A percentile compares a stretch with the other conserved stretches of the same genome.
Conservation (phyloP, 2,113 vertebrate species). For the Ceyx melanurus region DNA sequence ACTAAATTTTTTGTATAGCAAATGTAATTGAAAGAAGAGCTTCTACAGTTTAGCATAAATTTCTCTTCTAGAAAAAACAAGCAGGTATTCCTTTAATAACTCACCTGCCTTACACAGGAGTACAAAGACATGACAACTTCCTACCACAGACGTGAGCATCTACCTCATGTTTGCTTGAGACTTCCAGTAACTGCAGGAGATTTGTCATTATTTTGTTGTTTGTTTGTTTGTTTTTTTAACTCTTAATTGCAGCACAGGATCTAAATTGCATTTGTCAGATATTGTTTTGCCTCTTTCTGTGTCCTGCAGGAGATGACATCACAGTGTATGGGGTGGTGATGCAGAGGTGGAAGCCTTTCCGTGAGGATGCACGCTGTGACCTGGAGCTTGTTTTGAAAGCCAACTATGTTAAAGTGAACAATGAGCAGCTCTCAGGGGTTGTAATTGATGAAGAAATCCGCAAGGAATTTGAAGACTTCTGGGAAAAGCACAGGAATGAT, state of each 20-base stretch:
- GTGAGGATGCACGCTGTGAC: constrained; percentile 81
- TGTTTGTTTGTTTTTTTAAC: not conserved
- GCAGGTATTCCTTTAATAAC: not conserved
- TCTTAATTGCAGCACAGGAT: not conserved
- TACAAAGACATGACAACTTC: not conserved
- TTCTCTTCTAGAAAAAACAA: not conserved
- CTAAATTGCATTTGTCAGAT: not conserved
- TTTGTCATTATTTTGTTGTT: not conserved
- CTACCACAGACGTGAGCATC: not conserved
- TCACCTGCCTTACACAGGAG: not conserved
- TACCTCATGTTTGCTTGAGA: not conserved
- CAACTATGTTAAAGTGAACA: constrained; percentile 93
- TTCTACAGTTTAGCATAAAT: not conserved
- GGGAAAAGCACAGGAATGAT: constrained; percentile 80
- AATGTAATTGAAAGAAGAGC: not conserved
- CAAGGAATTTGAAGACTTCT: constrained; percentile 91
- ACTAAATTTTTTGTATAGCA: not conserved
- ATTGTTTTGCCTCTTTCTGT: not conserved
- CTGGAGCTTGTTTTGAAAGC: constrained; percentile 93
- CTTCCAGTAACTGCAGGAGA: not conserved
- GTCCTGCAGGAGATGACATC: constrained; percentile 88
- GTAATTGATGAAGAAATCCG: constrained; percentile 84
- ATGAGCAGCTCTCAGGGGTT: constrained; percentile 82
- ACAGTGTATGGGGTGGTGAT: constrained; percentile 92
- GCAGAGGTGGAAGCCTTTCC: constrained; percentile 92